phyloP scores from a whole-genome alignment of 1,140 invertebrate species.

The Pogonomyrmex barbatus region DNA sequence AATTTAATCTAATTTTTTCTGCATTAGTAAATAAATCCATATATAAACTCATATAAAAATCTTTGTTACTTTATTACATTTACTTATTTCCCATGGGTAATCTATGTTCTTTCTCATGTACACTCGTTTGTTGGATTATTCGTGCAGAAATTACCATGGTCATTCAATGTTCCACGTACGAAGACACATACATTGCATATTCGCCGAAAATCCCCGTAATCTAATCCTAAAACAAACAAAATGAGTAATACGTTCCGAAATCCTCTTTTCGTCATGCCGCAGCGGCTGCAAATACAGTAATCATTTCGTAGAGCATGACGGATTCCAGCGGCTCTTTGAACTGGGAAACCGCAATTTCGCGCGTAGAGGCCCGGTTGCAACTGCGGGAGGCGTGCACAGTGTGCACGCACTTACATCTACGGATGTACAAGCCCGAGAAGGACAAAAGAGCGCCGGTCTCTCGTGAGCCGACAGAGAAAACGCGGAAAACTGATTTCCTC shows the following conservation, averaged over 20 bases:
- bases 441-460: slow-evolving; percentile 23
- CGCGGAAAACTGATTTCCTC: slow-evolving; percentile 57
- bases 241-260: slow-evolving; percentile 28
- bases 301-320: slow-evolving; percentile 23
- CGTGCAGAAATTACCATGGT: background rate
- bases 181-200: background rate
- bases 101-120: background rate
- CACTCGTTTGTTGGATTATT: background rate
- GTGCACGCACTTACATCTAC: slow-evolving; percentile 22
- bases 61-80: background rate
- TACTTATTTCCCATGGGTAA: background rate
- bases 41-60: background rate
- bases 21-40: background rate
- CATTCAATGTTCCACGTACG: background rate
- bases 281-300: slow-evolving; percentile 31
- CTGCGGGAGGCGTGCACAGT: background rate
- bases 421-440: background rate
- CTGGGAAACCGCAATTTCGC: slow-evolving; percentile 45
- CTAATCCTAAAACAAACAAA: slow-evolving; percentile 42
- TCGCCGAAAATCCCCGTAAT: slow-evolving; percentile 9
- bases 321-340: slow-evolving; percentile 44
- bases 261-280: slow-evolving; percentile 25
- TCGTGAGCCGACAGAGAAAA: slow-evolving; percentile 22
- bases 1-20: background rate
- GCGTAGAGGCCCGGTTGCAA: background rate